Base-by-base conservation (phyloP, 2,888 invertebrate genomes). In the Melanchra persicariae region DNA sequence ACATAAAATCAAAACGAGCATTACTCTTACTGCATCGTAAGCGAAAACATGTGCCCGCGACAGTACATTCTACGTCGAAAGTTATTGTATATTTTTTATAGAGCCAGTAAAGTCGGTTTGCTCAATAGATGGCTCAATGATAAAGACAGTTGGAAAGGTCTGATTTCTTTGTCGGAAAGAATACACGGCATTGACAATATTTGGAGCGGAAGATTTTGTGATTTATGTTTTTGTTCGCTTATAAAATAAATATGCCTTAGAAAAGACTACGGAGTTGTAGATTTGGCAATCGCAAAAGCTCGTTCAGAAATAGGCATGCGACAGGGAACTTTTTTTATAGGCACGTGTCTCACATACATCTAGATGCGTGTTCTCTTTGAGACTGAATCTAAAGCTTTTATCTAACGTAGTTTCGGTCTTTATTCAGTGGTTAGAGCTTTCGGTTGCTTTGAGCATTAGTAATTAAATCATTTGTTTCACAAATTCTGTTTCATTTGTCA, bases 41-140 rank as follows among this genome's bases (percentile, higher is more conserved):
- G 68, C 74, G 49, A 75, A 77, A 73, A 66, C 52, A 74, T 77
- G 59, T 76, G 74, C 61, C 69, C 57, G 62, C 64, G 51, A 70
- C 73, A 65, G 79, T 79, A 76, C 73, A 72, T 67, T 47, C 43
- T 60, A 65, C 34, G 77, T 75, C 70, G 64, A 71, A 79, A 77
- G 77, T 81, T 84, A 84, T 85, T 87, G 83, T 86, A 77, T 82
- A 85, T 84, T 87, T 87, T 88, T 87, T 87, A 86, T 80, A 72
- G 73, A 74, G 65, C 76, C 70, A 83, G 79, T 85, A 83, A 87
- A 87, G 77, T 83, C 83, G 86, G 81, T 85, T 85, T 85, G 79
- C 74, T 86, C 85, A 83, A 87, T 88, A 85, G 74, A 86, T 77
- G 72, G 73, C 62, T 74, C 82, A 78, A 79, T 82, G 85, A 86